Evolutionary conservation across 2,888 invertebrate genomes (phyloP).

Genomic region (Thyatira batis): DNA sequence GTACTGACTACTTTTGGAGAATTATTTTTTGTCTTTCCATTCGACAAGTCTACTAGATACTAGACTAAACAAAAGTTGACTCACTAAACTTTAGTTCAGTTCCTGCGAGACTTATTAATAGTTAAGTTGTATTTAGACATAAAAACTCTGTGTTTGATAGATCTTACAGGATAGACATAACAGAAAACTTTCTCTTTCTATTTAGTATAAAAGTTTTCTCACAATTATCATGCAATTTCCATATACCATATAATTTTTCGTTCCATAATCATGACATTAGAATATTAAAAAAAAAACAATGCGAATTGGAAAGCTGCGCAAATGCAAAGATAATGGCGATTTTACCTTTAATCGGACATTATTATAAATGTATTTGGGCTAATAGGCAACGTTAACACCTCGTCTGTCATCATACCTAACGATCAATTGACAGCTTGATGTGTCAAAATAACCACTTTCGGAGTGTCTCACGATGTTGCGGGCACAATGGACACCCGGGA

Average conservation of each 20-base stretch:
- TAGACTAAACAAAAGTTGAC: too few species aligned
- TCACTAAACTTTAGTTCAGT: too few species aligned
- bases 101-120: too few species aligned
- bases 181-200: too few species aligned
- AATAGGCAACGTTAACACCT: constrained; percentile 14
- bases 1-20: too few species aligned
- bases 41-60: too few species aligned
- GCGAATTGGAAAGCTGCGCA: constrained; percentile 24
- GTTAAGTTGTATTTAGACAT: too few species aligned
- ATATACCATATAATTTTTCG: background rate
- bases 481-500: constrained; percentile 13
- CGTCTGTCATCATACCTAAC: constrained; percentile 14
- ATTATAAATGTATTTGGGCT: constrained; percentile 16
- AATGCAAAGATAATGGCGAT: constrained; percentile 37
- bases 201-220: too few species aligned
- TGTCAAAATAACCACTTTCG: constrained; percentile 23
- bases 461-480: constrained; percentile 33
- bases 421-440: constrained; percentile 19
- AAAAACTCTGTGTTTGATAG: too few species aligned
- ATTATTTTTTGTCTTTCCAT: too few species aligned
- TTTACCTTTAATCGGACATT: constrained; percentile 19
- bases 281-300: background rate
- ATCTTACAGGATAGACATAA: too few species aligned
- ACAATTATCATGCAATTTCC: too few species aligned
- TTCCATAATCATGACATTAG: background rate